Evolutionary conservation across 64 coral and sea anemone species (phyloP), one percentile per base, ranked within the genome.

Genomic region (Montipora foliosa): DNA sequence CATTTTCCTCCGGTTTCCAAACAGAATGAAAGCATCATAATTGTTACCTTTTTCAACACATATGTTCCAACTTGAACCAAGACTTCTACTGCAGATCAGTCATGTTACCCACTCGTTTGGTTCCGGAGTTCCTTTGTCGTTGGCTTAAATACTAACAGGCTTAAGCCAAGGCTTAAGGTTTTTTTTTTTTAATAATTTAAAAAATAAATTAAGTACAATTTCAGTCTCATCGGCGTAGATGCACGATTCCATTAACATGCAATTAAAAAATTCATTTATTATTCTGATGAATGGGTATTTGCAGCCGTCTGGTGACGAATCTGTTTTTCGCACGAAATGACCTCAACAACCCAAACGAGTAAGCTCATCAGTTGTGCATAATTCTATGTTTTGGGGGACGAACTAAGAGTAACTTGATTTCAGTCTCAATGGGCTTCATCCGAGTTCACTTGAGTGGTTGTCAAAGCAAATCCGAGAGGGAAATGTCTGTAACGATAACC

Each of bases 221-320:
- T 37, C 37, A 37, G 37, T 62, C 81, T 84, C 58, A 68, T 19
- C 53, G 64, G n/a, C 8, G 60, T 2, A 84, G 59, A 84, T 66
- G 67, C 45, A 15, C 47, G 57, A 8, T 37, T 46, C 44, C 81
- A 84, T 84, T 84, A 84, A 60, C 81, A 67, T 84, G 58, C 59
- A 67, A 84, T 84, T 66, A 84, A 29, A 45, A 67, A 84, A 66
- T 84, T 66, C 61, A 84, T 84, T 84, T 29, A 68, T 21, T 17
- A 25, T 19, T 22, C 20, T 46, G 59, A 66, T 58, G 67, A 84
- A 84, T 9, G 58, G 61, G 62, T 47, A 45, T 84, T 15, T 53
- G 47, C 44, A 19, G 15, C 58, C 15, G 61, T 44, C 37, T 47
- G 16, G 25, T 67, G 78, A 5, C 2, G 49, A 55, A 10, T 53